A percentile compares a stretch with the other conserved stretches of the same genome.
Conservation (phyloP, 2,113 vertebrate genomes). For the Budorcas taxicolor region DNA sequence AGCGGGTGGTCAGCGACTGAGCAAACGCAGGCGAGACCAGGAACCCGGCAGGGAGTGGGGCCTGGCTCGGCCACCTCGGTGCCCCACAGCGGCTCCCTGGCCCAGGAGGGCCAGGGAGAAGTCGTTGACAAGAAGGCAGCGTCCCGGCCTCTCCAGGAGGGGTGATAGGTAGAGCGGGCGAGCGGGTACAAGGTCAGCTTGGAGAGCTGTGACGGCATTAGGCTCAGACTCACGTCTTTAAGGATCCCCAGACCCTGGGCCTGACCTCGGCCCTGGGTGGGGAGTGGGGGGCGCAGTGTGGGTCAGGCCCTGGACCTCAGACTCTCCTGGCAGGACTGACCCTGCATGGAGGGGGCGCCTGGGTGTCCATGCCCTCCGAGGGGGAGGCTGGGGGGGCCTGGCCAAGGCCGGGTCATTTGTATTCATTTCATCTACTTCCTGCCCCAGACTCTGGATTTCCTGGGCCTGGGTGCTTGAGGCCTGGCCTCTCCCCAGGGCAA, state of each 20-base stretch:
- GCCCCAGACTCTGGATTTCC: neutral
- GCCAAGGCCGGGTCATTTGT: neutral
- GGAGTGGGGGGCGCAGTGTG: rapidly evolving
- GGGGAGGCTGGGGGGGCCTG: neutral
- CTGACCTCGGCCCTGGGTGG: neutral
- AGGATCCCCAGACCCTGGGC: neutral
- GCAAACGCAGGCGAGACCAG: rapidly evolving
- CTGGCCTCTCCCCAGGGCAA: neutral
- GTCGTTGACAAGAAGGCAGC: rapidly evolving
- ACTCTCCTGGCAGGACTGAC: neutral
- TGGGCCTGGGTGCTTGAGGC: neutral
- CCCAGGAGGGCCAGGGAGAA: rapidly evolving
- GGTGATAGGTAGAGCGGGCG: neutral
- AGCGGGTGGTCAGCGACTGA: neutral
- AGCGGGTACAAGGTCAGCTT: rapidly evolving
- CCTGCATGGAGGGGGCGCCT: neutral
- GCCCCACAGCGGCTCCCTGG: neutral
- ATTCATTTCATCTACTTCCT: too few relatives aligned
- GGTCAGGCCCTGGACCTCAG: rapidly evolving
- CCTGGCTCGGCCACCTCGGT: rapidly evolving
- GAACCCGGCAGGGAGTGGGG: neutral
- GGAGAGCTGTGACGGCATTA: neutral
- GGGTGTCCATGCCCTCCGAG: rapidly evolving
- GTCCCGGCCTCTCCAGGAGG: neutral
- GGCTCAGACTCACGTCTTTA: neutral